Base-by-base conservation (phyloP, 1,140 invertebrate species). In the Drosophila nigrodunni region DNA sequence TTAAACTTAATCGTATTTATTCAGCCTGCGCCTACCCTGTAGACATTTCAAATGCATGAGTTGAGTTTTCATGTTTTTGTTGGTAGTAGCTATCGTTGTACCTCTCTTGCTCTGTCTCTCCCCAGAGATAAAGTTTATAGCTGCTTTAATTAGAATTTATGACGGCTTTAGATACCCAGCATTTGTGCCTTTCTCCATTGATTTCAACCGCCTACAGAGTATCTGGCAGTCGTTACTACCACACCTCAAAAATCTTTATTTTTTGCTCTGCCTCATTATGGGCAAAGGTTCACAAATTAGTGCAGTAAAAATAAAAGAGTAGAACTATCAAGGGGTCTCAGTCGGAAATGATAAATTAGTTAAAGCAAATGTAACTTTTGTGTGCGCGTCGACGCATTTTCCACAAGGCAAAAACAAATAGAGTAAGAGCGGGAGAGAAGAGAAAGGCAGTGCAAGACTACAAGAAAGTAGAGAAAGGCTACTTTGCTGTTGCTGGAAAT, bases 281-380 rank as follows among this genome's bases (percentile, higher is more conserved):
- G 39, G n/a, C 39, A 73, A 54, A 73, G 64, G 35, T 71, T 57
- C 46, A 15, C 60, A 52, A 71, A 70, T 74, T 64, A 70, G 58
- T 58, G 34, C 15, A 18, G 13, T 13, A 39, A 66, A 66, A 66
- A 34, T 25, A n/a, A 39, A 43, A 39, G 25, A 39, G 13, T 2
- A 39, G 11, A 54, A 25, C 41, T 15, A 50, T 1, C 25, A 30
- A 47, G n/a, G 11, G 35, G 34, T 39, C 57, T n/a, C 34, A 55
- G 47, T 41, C 67, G 68, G 60, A 71, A 60, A 61, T 76, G 61
- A 66, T 76, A 76, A 76, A 72, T 76, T 61, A 72, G 61, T 72
- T 55, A 41, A 49, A 43, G 74, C 60, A 66, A 76, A 76, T 76
- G 61, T 49, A 60, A 57, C 47, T 41, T 72, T 72, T 72, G 21